Evolutionary conservation across 2,888 invertebrate species (phyloP).

Genomic region (Pterobdella sp.): DNA sequence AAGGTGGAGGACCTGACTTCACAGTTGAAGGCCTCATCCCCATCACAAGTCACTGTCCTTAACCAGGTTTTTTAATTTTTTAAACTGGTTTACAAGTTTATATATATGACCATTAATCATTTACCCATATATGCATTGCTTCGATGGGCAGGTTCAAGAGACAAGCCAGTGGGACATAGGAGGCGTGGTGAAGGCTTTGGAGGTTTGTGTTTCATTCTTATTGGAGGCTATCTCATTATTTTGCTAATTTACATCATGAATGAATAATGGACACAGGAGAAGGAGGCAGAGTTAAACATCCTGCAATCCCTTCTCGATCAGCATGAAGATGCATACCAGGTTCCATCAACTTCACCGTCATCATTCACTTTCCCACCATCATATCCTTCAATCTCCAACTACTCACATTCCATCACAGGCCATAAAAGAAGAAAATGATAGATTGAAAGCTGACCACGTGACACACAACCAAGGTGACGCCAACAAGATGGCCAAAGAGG

Average conservation of each 20-base stretch:
- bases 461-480: neutral
- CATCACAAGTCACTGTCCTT: constrained; percentile 13
- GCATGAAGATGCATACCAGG: constrained; percentile 3
- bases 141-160: constrained; percentile 9
- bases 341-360: neutral
- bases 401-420: neutral
- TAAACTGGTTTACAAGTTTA: neutral
- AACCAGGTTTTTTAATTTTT: constrained; percentile 9
- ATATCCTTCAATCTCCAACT: neutral
- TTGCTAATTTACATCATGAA: too few relatives aligned
- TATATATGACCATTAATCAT: neutral
- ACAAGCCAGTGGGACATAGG: constrained; percentile 25
- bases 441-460: neutral
- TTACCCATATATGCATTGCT: neutral
- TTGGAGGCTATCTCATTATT: too few relatives aligned
- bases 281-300: constrained; percentile 21
- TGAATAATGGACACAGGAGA: too few relatives aligned
- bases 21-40: neutral
- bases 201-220: too few relatives aligned
- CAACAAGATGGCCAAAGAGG: constrained; percentile 4
- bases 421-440: neutral
- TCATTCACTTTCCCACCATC: neutral
- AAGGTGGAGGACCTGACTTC: constrained; percentile 12
- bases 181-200: constrained; percentile 13
- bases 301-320: constrained; percentile 26